Evolutionary conservation across 2,113 vertebrate genomes (phyloP), one percentile per base, ranked within the genome.

Genomic region (Garra rufa): DNA sequence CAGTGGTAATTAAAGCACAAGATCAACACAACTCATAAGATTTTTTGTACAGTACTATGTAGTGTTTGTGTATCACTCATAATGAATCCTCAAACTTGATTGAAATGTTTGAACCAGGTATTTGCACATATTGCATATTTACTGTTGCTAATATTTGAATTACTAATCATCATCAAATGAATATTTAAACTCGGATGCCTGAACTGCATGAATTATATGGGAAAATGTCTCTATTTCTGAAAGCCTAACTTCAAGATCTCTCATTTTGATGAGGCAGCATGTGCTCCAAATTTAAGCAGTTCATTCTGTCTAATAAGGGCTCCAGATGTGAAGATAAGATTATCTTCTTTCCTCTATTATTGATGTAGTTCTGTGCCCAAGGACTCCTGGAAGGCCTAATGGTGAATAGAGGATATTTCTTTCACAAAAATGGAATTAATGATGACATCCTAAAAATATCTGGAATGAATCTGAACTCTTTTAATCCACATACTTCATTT

Each of bases 301-400:
- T 30, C 1, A n/a, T 74, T 73, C 46, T n/a, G 41, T 34, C 43
- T 85, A 85, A 85, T 80, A 84, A 81, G 69, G 78, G 48, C 57
- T 63, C 34, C 61, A 83, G 78, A 84, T 86, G 78, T 73, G 70
- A 57, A 77, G 71, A 84, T 83, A 82, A 82, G 46, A 89, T 89
- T 86, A 87, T 81, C 57, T 69, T 63, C 74, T 69, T 81, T 26
- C 30, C 71, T 88, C 26, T 69, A 84, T 76, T 82, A 84, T 84
- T 83, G 82, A 82, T 79, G 57, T 30, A 82, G 79, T 14, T 77
- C 83, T 75, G 69, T 24, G 59, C 75, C 57, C 38, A 63, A 69
- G 61, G 78, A 48, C 77, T 76, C 63, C 19, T 38, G 24, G 46
- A 82, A 71, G 50, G 65, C 52, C 41, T 77, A 77, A 61, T 19